Evolutionary conservation across 2,113 vertebrate species (phyloP), one percentile per base, ranked within the genome.

Genomic region (Brienomyrus longianalis): DNA sequence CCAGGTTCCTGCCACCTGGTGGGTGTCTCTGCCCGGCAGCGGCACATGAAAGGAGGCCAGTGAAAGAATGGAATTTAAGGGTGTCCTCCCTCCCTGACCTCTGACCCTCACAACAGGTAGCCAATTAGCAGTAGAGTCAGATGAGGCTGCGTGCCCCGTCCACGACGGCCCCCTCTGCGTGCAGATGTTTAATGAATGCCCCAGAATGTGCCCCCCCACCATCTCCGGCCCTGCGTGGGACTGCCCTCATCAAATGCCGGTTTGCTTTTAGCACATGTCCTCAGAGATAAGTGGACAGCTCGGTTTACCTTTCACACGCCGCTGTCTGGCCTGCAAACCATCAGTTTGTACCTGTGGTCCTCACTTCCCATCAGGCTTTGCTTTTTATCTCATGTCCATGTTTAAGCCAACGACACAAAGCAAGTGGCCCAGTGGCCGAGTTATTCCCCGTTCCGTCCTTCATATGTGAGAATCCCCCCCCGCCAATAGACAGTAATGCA

Each of bases 21-120:
- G 35, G 48, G 86, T n/a, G 52, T 59, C 23, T 62, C 1, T 77
- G 48, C 21, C 45, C n/a, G 8, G 47, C 23, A 5, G 59, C 52
- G 35, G 19, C 13, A 56, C 62, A 47, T 74, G 54, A 87, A 52
- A 77, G 48, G 59, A 80, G 47, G 31, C 13, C 27, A 13, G 51
- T 13, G 3, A 23, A 74, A 31, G 88, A 83, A 56, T 52, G 21
- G 39, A 70, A 62, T 86, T 51, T 39, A 51, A 77, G 48, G 74
- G 62, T 43, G 4, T 77, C 54, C 74, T 56, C 84, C 62, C 39
- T 39, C 4, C 47, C 54, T 77, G 89, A 70, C 47, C 83, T 45
- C 15, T 90, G 89, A 87, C 85, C 84, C n/a, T 87, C 89, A 50
- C 85, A 52, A 80, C 62, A 80, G 89, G 89, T 77, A 90, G 89